These are phyloP conservation scores for Drosophila heteroneura DNA, from an alignment of 2,888 invertebrate species.

Conservation along the genomic window DNA sequence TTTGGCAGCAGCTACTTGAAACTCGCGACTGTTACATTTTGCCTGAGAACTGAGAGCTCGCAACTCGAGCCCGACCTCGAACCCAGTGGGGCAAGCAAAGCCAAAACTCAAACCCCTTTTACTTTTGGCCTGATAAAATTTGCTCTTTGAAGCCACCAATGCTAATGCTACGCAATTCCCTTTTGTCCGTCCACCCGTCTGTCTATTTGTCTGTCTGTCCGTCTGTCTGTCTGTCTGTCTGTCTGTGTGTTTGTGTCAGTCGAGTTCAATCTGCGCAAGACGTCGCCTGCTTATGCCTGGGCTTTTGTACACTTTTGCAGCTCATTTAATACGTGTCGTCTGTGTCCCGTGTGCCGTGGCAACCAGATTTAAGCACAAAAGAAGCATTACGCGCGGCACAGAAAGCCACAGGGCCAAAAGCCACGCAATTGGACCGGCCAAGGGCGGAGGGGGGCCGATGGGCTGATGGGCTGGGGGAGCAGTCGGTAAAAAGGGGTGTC, in stretches of 20 bases:
- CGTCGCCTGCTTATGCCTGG: conserved; percentile 13
- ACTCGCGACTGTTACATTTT: conserved; percentile 64
- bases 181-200: conserved; percentile 8
- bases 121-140: conserved; percentile 51
- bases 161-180: conserved; percentile 58
- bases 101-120: conserved; percentile 39
- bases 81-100: conserved; percentile 10
- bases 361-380: conserved; percentile 79
- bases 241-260: conserved; percentile 6
- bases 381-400: conserved; percentile 69
- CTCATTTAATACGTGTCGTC: conserved; percentile 79
- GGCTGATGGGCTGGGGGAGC: background rate
- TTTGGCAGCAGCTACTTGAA: conserved; percentile 68
- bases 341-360: conserved; percentile 68
- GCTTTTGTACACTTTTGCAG: conserved; percentile 64
- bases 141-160: conserved; percentile 72
- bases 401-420: conserved; percentile 73
- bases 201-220: conserved; percentile 3
- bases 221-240: conserved; percentile 1
- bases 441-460: background rate
- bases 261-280: conserved; percentile 71
- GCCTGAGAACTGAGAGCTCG: conserved; percentile 1
- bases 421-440: conserved; percentile 35
- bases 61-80: conserved; percentile 35
- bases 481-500: conserved; percentile 48